phyloP scores from a whole-genome alignment of 2,797 vertebrate genomes.

The Ceyx erithaca region DNA sequence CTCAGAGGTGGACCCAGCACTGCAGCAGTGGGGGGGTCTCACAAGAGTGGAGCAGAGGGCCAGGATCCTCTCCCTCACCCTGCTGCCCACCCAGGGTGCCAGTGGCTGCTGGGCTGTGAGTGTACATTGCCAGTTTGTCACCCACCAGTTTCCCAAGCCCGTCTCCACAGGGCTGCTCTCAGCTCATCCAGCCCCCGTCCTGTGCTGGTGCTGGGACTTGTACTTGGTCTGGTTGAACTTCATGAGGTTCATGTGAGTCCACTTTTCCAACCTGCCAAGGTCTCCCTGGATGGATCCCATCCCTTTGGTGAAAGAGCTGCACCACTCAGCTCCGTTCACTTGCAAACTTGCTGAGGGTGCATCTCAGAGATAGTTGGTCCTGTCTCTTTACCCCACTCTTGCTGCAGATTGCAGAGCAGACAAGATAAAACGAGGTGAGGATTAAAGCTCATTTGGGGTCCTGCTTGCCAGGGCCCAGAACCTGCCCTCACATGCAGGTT shows the following conservation, averaged over 20 bases:
- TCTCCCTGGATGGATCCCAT: background rate
- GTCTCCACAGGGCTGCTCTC: background rate
- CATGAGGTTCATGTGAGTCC: background rate
- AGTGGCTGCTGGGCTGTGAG: background rate
- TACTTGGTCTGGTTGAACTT: background rate
- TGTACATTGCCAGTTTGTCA: rapidly evolving
- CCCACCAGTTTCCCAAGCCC: background rate
- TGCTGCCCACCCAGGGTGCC: background rate
- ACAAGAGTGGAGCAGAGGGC: rapidly evolving
- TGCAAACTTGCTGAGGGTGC: background rate
- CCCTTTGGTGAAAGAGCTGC: rapidly evolving
- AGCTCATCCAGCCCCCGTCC: background rate
- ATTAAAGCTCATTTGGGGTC: background rate
- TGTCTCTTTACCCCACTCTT: background rate
- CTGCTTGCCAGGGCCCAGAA: background rate
- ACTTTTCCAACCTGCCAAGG: background rate
- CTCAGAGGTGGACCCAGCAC: background rate
- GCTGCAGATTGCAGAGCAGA: background rate
- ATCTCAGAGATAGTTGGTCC: background rate
- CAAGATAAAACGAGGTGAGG: background rate
- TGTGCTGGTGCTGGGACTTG: background rate
- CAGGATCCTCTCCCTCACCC: background rate
- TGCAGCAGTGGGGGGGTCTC: background rate
- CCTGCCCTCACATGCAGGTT: background rate
- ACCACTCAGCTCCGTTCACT: background rate